Percentiles rank a stretch among this genome's conserved stretches.
Conservation (phyloP, 2,797 vertebrate species). For the Helostoma temminkii region DNA sequence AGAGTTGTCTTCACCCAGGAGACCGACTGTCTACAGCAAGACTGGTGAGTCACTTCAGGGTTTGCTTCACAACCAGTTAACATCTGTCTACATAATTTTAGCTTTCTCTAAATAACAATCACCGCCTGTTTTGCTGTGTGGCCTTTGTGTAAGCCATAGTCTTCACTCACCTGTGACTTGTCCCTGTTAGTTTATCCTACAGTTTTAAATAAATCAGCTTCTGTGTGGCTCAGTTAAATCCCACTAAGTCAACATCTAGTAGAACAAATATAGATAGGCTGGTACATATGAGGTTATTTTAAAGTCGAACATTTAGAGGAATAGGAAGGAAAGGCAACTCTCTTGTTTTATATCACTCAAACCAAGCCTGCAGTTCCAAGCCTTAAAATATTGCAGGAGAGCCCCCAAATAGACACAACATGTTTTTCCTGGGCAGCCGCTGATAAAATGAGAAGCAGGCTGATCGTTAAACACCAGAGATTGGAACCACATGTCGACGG, state of each 20-base stretch:
- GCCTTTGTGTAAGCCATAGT: slow-evolving; percentile 51
- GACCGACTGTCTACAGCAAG: slow-evolving; percentile 41
- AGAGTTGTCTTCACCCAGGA: slow-evolving; percentile 27
- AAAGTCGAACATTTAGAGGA: slow-evolving; percentile 74
- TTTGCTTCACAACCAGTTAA: background rate
- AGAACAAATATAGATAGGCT: slow-evolving; percentile 80
- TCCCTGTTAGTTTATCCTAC: slow-evolving; percentile 65
- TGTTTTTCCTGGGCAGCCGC: slow-evolving; percentile 75
- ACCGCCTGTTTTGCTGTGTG: slow-evolving; percentile 14
- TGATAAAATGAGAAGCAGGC: slow-evolving; percentile 65
- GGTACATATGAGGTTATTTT: slow-evolving; percentile 72
- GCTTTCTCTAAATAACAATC: background rate
- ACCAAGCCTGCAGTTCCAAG: slow-evolving; percentile 58
- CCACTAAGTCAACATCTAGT: slow-evolving; percentile 77
- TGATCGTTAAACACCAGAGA: slow-evolving; percentile 62
- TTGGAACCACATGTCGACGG: slow-evolving; percentile 57
- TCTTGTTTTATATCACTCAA: slow-evolving; percentile 71
- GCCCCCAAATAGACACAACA: slow-evolving; percentile 71
- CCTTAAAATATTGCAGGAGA: slow-evolving; percentile 72
- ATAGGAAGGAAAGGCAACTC: slow-evolving; percentile 70
- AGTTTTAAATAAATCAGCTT: slow-evolving; percentile 67
- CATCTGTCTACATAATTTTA: background rate
- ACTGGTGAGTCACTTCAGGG: slow-evolving; percentile 59
- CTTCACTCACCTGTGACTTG: slow-evolving; percentile 60
- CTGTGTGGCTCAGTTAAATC: slow-evolving; percentile 70